These are phyloP conservation scores for Trachemys scripta DNA, from an alignment of 2,113 vertebrate genomes.

Conservation along the genomic window DNA sequence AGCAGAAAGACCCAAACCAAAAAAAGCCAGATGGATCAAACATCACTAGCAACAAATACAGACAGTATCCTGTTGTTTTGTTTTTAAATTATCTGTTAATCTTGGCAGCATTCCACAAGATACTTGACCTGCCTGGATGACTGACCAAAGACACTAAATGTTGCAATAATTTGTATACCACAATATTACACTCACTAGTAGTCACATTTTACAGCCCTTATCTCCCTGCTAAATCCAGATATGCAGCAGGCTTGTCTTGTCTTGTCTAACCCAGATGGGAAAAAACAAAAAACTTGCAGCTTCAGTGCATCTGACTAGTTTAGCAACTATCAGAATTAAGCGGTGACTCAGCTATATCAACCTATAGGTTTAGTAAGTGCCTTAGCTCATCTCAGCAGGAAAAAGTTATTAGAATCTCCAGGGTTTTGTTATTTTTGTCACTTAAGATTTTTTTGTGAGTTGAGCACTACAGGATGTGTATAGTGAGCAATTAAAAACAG, in stretches of 20 bases:
- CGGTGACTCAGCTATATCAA: conserved; percentile 12
- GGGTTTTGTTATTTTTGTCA: background rate
- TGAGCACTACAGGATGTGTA: background rate
- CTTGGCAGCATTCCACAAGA: background rate
- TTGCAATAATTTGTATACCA: conserved; percentile 55
- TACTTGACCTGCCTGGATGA: conserved; percentile 22
- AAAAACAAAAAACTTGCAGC: background rate
- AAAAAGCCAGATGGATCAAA: background rate
- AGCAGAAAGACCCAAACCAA: background rate
- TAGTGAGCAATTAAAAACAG: background rate
- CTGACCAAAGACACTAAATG: conserved; percentile 11
- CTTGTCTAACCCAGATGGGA: conserved; percentile 22
- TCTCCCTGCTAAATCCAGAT: conserved; percentile 7
- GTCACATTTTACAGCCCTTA: conserved; percentile 55
- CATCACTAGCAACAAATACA: conserved; percentile 23
- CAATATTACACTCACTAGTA: conserved; percentile 19
- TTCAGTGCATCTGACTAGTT: background rate
- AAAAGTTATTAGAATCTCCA: background rate
- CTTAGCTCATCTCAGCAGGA: conserved; percentile 30
- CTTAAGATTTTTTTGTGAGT: background rate
- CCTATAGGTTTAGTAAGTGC: conserved; percentile 46
- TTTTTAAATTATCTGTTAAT: background rate
- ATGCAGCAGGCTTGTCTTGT: conserved; percentile 29
- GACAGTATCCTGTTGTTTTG: background rate
- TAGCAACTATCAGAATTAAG: conserved; percentile 16